Evolutionary conservation across 2,888 invertebrate species (phyloP), one percentile per base, ranked within the genome.

Genomic region (Notocelia uddmanniana): DNA sequence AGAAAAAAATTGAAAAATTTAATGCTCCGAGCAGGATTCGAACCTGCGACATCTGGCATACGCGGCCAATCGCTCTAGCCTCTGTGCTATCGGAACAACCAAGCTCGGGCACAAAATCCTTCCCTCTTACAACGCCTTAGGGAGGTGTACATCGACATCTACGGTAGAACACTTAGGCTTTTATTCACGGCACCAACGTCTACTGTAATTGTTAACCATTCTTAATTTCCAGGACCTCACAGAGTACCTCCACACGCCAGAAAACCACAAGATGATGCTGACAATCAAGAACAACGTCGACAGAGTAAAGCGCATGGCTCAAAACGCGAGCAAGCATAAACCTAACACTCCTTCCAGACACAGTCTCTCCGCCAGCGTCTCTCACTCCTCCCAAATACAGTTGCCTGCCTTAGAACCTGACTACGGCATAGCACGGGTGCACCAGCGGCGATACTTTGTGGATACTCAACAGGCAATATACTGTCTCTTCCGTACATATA

Each of bases 401-500:
- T 68, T 89, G 64, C 94, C 94, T 0, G 82, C 90, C 0, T 69
- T 91, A 3, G 91, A 94, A 71, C 92, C 92, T 0, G 90, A 93
- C 75, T 94, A 91, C 68, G 94, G 94, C 2, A 90, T 94, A 19
- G 76, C 78, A 0, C 83, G 89, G 69, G 81, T 82, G 0, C 86
- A 91, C 71, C 89, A 87, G 60, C 92, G 90, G 0, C 83, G 87
- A 26, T 93, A 93, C 73, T 94, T 94, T 63, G 86, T 89, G 75
- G 90, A 94, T 52, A 84, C 92, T 0, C 84, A 89, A 64, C 89
- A 92, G 80, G 94, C 94, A 6, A 92, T 94, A 1, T 81, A 81
- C 76, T 89, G 89, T 75, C 81, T 94, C 3, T 93, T 92, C 79
- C 76, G 79, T 69, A 88, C 88, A 31, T 94, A 87, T 81, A 84